A percentile compares a stretch with the other conserved stretches of the same genome.
These are phyloP conservation scores for Ptychobarbus kaznakovi DNA, from an alignment of 2,797 vertebrate species.

Conservation along the genomic window DNA sequence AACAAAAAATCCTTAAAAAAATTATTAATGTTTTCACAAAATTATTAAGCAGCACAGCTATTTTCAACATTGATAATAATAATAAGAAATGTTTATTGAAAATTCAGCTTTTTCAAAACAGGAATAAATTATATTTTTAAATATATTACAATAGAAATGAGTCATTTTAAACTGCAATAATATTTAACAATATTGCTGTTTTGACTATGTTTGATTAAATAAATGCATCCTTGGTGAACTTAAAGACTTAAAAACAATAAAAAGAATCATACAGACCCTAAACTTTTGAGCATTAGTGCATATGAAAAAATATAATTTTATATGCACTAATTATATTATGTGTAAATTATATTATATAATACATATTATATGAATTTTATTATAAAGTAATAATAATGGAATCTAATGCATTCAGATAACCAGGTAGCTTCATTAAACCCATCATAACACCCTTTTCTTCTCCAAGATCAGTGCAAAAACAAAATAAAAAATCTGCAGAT, in stretches of 20 bases:
- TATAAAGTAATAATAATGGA: not conserved
- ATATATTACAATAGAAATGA: not conserved
- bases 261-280: not conserved
- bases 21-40: not conserved
- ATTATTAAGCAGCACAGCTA: not conserved
- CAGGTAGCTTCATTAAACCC: not conserved
- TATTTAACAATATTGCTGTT: not conserved
- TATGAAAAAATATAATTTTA: not conserved
- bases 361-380: not conserved
- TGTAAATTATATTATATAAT: too few relatives aligned
- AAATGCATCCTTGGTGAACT: not conserved
- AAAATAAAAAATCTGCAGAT: not conserved
- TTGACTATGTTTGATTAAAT: not conserved
- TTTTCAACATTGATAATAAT: not conserved
- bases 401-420: not conserved
- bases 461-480: constrained; percentile 29
- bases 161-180: not conserved
- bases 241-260: not conserved
- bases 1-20: not conserved
- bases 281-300: not conserved
- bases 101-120: not conserved
- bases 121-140: not conserved
- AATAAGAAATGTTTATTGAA: not conserved
- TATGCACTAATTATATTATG: too few relatives aligned
- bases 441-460: not conserved